phyloP scores from a whole-genome alignment of 2,888 invertebrate species.

The Protodeltote pygarga region DNA sequence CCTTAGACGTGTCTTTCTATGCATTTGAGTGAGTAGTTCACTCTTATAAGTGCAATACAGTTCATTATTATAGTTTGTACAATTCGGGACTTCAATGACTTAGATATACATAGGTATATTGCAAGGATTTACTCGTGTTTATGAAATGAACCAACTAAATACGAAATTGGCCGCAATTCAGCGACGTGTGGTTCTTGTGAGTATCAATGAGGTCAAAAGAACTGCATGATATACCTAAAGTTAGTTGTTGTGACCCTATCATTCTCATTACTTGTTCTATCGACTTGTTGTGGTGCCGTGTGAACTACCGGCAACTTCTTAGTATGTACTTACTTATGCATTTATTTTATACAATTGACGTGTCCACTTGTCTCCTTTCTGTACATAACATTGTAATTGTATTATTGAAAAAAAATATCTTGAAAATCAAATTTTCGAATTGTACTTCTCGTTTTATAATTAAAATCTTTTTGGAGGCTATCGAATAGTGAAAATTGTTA shows the following conservation, averaged over 20 bases:
- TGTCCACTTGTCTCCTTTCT: conserved; percentile 35
- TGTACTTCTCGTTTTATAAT: conserved; percentile 22
- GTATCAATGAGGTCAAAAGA: no score
- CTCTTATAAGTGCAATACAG: neutral
- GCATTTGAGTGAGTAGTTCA: conserved; percentile 20
- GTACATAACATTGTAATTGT: conserved; percentile 35
- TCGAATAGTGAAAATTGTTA: conserved; percentile 13
- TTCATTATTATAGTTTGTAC: no score
- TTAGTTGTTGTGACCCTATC: no score
- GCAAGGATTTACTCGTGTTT: no score
- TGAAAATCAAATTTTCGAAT: conserved; percentile 45
- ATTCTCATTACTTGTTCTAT: no score
- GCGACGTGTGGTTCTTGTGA: no score
- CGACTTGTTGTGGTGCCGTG: neutral
- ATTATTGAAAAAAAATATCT: conserved; percentile 24
- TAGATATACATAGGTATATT: no score
- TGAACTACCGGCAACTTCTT: conserved; percentile 10
- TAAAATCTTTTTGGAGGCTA: conserved; percentile 20
- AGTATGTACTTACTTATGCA: conserved; percentile 38
- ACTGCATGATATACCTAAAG: no score
- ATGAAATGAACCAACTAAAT: no score
- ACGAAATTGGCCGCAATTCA: no score
- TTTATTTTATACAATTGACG: conserved; percentile 42
- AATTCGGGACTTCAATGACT: no score
- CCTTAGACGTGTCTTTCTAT: conserved; percentile 8